Conservation (phyloP, 2,888 invertebrate species). For the Galeruca laticollis region DNA sequence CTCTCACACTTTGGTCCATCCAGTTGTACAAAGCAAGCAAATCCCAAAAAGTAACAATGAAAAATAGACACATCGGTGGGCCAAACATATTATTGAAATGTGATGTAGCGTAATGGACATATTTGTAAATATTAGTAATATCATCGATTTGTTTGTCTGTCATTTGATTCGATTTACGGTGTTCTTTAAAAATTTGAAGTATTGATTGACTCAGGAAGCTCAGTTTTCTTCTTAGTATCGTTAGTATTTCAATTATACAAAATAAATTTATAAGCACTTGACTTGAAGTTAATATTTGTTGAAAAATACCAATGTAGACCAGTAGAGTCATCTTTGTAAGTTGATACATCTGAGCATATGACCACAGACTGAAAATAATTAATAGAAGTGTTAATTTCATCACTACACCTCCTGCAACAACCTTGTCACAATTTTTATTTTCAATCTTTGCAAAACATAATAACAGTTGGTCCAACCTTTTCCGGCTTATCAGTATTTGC, state of each 20-base stretch:
- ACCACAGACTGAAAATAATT: background rate
- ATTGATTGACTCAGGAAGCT: background rate
- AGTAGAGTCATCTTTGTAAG: background rate
- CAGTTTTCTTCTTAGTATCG: background rate
- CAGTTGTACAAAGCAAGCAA: background rate
- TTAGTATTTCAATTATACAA: background rate
- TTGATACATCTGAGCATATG: background rate
- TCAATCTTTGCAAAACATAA: too few relatives aligned
- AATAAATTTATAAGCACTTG: background rate
- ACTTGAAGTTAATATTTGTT: background rate
- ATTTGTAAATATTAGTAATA: background rate
- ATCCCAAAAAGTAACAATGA: background rate
- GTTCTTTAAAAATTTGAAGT: background rate
- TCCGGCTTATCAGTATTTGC: too few relatives aligned
- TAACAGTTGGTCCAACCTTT: too few relatives aligned
- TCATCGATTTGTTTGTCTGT: background rate
- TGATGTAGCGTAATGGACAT: background rate
- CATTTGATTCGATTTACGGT: background rate
- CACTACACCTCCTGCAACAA: background rate
- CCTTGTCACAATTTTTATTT: background rate
- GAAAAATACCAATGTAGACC: background rate
- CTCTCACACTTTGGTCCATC: background rate
- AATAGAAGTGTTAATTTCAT: background rate
- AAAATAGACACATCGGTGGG: background rate
- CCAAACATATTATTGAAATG: constrained; percentile 3